phyloP scores from a whole-genome alignment of 2,113 vertebrate genomes.

The Copsychus sechellarum region DNA sequence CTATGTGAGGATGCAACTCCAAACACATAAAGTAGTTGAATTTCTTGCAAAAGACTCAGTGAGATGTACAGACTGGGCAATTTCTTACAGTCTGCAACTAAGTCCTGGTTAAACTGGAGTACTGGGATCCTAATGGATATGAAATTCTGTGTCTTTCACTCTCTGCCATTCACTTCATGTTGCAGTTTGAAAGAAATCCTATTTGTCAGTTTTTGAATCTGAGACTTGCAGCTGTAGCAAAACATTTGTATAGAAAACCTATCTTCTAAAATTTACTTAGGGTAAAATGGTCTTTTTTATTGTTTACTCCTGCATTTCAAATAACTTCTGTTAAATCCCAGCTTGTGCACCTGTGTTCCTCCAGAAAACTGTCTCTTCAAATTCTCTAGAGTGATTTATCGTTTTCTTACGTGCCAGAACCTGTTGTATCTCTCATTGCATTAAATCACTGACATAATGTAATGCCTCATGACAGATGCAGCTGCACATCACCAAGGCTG shows the following conservation, averaged over 20 bases:
- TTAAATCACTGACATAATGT: conserved; percentile 1
- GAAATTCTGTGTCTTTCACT: background rate
- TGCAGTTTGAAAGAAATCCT: conserved; percentile 43
- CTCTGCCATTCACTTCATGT: background rate
- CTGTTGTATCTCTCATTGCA: conserved; percentile 39
- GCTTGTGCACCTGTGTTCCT: conserved; percentile 55
- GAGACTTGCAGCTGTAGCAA: conserved; percentile 1
- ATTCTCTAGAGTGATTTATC: conserved; percentile 69
- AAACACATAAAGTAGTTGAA: background rate
- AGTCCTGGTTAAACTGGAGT: background rate
- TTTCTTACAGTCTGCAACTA: background rate
- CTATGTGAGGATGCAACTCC: background rate
- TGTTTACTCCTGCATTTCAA: conserved; percentile 62
- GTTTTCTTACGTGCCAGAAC: conserved; percentile 62
- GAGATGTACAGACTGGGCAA: background rate
- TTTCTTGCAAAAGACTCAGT: background rate
- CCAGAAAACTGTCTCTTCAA: conserved; percentile 65
- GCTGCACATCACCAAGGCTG: conserved; percentile 53
- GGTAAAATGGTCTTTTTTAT: conserved; percentile 54
- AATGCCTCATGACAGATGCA: conserved; percentile 64
- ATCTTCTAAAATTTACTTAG: conserved; percentile 49
- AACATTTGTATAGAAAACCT: conserved; percentile 46
- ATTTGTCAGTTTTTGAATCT: conserved; percentile 28
- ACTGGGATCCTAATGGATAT: background rate
- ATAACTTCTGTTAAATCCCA: conserved; percentile 52